Evolutionary conservation across 2,888 invertebrate species (phyloP), one percentile per base, ranked within the genome.

Genomic region (Rhagonycha lutea): DNA sequence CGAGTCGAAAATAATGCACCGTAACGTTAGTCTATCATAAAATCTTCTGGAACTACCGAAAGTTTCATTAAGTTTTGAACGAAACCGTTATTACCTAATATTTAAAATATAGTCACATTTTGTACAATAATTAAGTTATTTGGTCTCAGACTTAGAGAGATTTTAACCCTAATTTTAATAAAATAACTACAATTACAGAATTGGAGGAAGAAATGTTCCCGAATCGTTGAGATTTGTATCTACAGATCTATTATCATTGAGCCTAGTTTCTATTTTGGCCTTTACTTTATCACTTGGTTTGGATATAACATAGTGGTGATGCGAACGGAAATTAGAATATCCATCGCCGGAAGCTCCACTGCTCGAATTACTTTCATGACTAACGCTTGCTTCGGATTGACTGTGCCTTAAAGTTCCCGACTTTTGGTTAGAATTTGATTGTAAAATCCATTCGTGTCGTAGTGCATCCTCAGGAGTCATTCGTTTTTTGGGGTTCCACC

Each of bases 381-480:
- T 83, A 14, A 86, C 85, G 80, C 89, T 89, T 79, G 89, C 87
- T 76, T 89, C 90, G 29, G 89, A 89, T 70, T 89, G 91, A 85
- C 85, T 91, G 86, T 86, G 85, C 85, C 91, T 70, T 84, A 88
- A 63, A 87, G 91, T 79, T 88, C 88, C 79, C 7, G 86, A 85
- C 67, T 82, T 81, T 68, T 80, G 79, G 77, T 73, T 88, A 10
- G 89, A 86, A 61, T 92, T 91, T 8, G 90, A 90, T 80, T 92
- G 92, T 83, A 97, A 89, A 78, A 88, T 85, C 94, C 95, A 98
- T 84, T 96, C 95, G 88, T 98, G 98, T 72, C 94, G 92, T 23
- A 95, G 91, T 2, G 97, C 98, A 86, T 98, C 97, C 73, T 95
- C 96, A 0, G 98, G 95, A 4, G 95, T 97, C 92, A 98, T 93